Evolutionary conservation across 2,113 vertebrate genomes (phyloP), one percentile per base, ranked within the genome.

Genomic region (Plectropomus leopardus): DNA sequence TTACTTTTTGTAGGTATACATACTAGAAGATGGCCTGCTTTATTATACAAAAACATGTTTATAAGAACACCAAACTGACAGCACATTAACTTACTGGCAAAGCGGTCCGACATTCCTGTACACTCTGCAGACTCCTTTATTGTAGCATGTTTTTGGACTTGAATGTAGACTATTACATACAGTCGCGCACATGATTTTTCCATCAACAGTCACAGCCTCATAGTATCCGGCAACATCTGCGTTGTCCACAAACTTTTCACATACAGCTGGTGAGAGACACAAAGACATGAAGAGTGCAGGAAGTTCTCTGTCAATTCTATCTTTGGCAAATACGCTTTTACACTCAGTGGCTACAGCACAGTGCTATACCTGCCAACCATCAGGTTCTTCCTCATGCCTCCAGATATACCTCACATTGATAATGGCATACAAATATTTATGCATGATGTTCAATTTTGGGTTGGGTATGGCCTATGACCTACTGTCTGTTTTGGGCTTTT

Each of bases 141-240:
- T 26, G 60, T 48, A 36, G 80, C 84, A 86, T 30, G 0, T 23
- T 61, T 54, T 55, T 4, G 0, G 1, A 1, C 0, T 0, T 2
- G 8, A 0, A 54, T 79, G 80, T 1, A 0, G 17, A n/a, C 0
- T 0, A 21, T 28, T 1, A 54, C 84, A 86, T 6, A 9, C 4
- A 26, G 26, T 83, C n/a, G 75, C 32, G 55, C 84, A 86, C 0
- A 0, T 42, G 7, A 34, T 0, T 0, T 0, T 3, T 34, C 24
- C 80, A 4, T 0, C 0, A 2, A 1, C 1, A 11, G 0, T 0
- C 19, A 26, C 4, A 10, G 16, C 0, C n/a, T 40, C 5, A 6
- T 50, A 77, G 55, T 34, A 50, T 8, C 17, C 0, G n/a, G 4
- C 32, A 28, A 23, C 0, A 26, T 47, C 36, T 16, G 16, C 3